phyloP scores from a whole-genome alignment of 2,888 invertebrate species.

The Proisotoma minuta region DNA sequence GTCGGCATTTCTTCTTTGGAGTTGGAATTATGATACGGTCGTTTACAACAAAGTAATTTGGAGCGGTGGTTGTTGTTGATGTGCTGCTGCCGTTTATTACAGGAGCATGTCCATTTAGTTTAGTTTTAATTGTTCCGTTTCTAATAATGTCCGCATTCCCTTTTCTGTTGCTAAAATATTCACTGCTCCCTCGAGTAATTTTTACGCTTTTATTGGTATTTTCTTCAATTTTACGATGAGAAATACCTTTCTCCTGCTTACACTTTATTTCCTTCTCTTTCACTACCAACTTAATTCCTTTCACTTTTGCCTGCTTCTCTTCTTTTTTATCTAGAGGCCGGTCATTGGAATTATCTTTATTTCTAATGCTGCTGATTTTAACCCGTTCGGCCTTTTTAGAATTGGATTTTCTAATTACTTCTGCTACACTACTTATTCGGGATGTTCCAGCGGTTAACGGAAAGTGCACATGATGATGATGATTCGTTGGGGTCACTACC shows the following conservation, averaged over 20 bases:
- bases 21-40: neutral
- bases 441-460: neutral
- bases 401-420: neutral
- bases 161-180: too few relatives aligned
- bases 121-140: neutral
- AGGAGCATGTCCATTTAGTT: neutral
- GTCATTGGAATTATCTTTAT: neutral
- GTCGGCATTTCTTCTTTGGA: slow-evolving; percentile 30
- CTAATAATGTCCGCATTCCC: too few relatives aligned
- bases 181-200: too few relatives aligned
- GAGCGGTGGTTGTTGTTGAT: neutral
- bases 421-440: neutral
- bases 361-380: neutral
- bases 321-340: neutral
- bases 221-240: neutral
- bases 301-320: neutral
- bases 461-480: neutral
- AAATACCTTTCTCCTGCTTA: neutral
- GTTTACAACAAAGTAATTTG: neutral
- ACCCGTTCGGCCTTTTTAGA: neutral
- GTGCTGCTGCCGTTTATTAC: neutral
- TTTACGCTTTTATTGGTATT: too few relatives aligned
- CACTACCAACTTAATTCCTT: neutral
- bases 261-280: neutral
- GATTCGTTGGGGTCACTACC: neutral